Percentiles rank a stretch among this genome's conserved stretches.
phyloP scores from a whole-genome alignment of 1,140 invertebrate species.

The Lepidurus arcticus region DNA sequence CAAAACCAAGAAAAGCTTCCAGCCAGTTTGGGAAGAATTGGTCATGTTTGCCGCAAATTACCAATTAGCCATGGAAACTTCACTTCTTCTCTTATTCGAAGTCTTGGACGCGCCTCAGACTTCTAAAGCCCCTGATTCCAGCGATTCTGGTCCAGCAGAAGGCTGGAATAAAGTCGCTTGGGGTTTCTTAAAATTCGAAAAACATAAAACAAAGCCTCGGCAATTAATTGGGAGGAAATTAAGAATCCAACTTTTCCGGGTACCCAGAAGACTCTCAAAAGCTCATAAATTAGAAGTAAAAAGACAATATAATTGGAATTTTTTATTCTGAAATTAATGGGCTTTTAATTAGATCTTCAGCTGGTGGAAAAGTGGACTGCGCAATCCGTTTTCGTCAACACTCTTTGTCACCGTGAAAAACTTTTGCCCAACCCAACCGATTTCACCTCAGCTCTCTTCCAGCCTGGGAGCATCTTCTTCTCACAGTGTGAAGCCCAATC shows the following conservation, averaged over 20 bases:
- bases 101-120: conserved; percentile 3
- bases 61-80: not conserved
- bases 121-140: not conserved
- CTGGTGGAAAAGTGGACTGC: conserved; percentile 19
- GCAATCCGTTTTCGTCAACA: not conserved
- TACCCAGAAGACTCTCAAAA: not conserved
- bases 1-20: not conserved
- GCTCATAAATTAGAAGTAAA: conserved; percentile 12
- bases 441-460: not conserved
- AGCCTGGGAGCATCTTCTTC: not conserved
- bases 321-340: not conserved
- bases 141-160: not conserved
- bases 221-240: not conserved
- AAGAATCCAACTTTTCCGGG: not conserved
- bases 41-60: not conserved
- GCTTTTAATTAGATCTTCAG: not conserved
- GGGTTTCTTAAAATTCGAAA: conserved; percentile 22
- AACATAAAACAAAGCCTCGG: not conserved
- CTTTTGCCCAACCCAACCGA: not conserved
- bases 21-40: conserved; percentile 20
- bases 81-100: conserved; percentile 23
- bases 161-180: not conserved
- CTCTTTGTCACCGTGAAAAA: conserved; percentile 22
- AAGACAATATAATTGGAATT: not conserved
- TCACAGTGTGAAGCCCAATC: not conserved